Evolutionary conservation across 2,888 invertebrate species (phyloP), one percentile per base, ranked within the genome.

Genomic region (Ptychoptera albimana): DNA sequence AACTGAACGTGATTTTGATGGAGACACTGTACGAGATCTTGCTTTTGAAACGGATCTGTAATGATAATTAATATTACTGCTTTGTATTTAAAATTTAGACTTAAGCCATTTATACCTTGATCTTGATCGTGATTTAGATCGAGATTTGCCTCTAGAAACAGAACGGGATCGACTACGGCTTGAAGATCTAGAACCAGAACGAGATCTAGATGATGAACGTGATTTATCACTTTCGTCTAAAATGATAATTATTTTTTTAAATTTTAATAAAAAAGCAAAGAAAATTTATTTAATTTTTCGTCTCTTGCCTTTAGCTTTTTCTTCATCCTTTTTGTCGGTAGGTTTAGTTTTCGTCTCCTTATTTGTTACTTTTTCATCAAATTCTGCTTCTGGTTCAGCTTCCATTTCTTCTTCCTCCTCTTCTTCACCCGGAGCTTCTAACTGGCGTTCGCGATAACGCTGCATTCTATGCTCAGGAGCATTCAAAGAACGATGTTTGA

Each of bases 391-490:
- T 69, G 65, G 50, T 40, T 71, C 72, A 8, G 74, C 73, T 12
- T 73, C 74, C 41, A 73, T 73, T 29, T 75, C 77, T 2, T 78
- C 77, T 10, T 78, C 76, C 5, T 79, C 77, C n/a, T 79, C 80
- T 1, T 76, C 76, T 49, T 77, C 76, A 30, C 79, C 77, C 5
- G 83, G 76, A 2, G 91, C 87, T 60, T 94, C 93, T 29, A 96
- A 69, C 60, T 91, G 88, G 51, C 79, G 82, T 66, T 93, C 85
- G 38, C 94, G 69, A 49, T 82, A 79, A 42, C 88, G 67, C 51
- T 93, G 86, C 76, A 89, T 85, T 49, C 82, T 77, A 59, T 84
- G 82, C 61, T 96, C 94, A 38, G 75, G 70, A 0, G 82, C 84
- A 58, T 84, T 82, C 54, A 94, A 72, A 6, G 88, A 82, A 35